Percentiles rank a stretch among this genome's conserved stretches.
These are phyloP conservation scores for Scolopax bukidnonensis DNA, from an alignment of 2,797 vertebrate species.

Conservation along the genomic window DNA sequence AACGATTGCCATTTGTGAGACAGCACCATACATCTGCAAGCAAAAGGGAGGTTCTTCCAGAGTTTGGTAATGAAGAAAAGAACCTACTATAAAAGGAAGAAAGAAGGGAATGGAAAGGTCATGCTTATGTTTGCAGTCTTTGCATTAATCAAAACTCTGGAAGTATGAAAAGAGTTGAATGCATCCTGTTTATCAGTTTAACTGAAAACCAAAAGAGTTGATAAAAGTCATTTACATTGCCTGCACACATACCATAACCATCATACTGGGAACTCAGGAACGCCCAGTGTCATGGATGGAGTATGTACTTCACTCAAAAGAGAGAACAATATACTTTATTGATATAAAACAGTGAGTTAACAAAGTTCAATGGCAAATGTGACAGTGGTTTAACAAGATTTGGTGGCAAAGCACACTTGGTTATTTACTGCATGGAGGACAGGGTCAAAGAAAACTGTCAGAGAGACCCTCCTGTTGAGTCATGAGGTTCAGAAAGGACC, in stretches of 20 bases:
- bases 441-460: neutral
- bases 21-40: neutral
- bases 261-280: neutral
- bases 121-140: neutral
- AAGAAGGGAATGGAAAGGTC: conserved; percentile 1
- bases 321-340: neutral
- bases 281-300: neutral
- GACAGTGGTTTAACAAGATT: neutral
- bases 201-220: neutral
- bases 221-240: neutral
- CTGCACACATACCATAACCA: neutral
- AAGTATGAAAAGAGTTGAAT: neutral
- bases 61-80: neutral
- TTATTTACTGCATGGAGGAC: neutral
- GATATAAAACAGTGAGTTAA: neutral
- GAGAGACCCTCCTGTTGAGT: neutral
- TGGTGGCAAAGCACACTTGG: neutral
- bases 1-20: neutral
- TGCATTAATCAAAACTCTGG: neutral
- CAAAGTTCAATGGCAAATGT: neutral
- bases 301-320: neutral
- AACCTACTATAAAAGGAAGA: neutral
- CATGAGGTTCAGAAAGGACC: neutral
- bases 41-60: neutral
- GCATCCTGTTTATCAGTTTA: neutral